Base-by-base conservation (phyloP, 1,140 invertebrate genomes). In the Bombus waltoni region DNA sequence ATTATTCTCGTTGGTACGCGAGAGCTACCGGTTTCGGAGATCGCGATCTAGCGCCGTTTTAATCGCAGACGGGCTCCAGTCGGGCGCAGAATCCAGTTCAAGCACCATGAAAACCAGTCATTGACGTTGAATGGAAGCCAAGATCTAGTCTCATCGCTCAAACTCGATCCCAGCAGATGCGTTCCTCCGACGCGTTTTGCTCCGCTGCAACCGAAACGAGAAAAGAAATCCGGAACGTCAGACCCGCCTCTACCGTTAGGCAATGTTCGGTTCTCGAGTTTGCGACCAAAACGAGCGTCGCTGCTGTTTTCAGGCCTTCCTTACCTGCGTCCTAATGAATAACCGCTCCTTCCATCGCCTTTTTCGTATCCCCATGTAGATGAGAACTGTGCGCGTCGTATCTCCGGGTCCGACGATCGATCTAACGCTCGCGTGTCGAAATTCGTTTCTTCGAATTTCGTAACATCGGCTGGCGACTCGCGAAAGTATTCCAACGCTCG, bases 71-170 rank as follows among this genome's bases (percentile, higher is more conserved):
- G 18, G 22, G 28, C 18, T 32, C n/a, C 32, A 68, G 87, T 32
- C 77, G 86, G 70, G 44, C 71, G 47, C 77, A 66, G 85, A 87
- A 90, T 89, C 89, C 87, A 91, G 90, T 91, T 78, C 78, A 89
- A 88, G 89, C 84, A 75, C 66, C 75, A 87, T 90, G 89, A 90
- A 89, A 90, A 91, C 89, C 90, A 90, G 90, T 87, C 89, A 78
- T 90, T 91, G 89, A 82, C 87, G 84, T 85, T 87, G 87, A 89
- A 88, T 90, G 83, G 81, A 90, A 90, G 87, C 89, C 89, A 90
- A 90, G 89, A 87, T 90, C 89, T 90, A 90, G 89, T 77, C 72
- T 86, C 89, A 90, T 90, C 83, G 87, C 89, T 91, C 87, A 91
- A 90, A 87, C 90, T 91, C 78, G 87, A 90, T 88, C 79, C 84